Percentiles rank a stretch among this genome's conserved stretches.
These are phyloP conservation scores for Cephus pulcher DNA, from an alignment of 2,888 invertebrate genomes.

Conservation along the genomic window DNA sequence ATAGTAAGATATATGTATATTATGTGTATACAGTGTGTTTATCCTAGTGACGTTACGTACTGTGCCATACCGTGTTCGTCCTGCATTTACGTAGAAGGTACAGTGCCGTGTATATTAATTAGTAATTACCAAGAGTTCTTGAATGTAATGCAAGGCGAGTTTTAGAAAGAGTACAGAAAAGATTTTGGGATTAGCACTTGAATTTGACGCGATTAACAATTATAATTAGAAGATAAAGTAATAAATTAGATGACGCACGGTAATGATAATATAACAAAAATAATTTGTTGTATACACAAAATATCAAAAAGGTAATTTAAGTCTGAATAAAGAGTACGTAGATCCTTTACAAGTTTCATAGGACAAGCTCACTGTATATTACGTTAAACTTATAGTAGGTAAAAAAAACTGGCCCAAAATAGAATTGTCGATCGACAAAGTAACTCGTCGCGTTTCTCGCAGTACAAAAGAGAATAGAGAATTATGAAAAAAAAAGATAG, in stretches of 20 bases:
- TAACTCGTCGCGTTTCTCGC: slow-evolving; percentile 23
- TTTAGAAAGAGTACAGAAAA: not conserved
- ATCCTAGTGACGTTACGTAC: not conserved
- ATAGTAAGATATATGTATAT: slow-evolving; percentile 23
- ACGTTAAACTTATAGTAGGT: not conserved
- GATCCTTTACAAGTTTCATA: not conserved
- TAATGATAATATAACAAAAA: not conserved
- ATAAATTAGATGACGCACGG: not conserved
- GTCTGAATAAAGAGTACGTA: not conserved
- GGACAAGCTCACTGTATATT: not conserved
- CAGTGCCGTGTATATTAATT: not conserved
- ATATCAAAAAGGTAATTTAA: not conserved
- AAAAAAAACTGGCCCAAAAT: slow-evolving; percentile 34
- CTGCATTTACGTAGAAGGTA: not conserved
- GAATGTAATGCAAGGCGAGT: not conserved
- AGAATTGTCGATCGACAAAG: slow-evolving; percentile 19
- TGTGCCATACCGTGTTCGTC: not conserved
- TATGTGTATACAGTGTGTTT: not conserved
- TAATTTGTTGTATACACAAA: not conserved
- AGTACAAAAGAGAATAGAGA: slow-evolving; percentile 28
- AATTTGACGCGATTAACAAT: not conserved
- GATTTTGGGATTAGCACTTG: not conserved
- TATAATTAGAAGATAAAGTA: not conserved
- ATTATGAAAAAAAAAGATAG: slow-evolving; percentile 10
- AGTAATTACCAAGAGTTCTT: not conserved